Percentiles rank a stretch among this genome's conserved stretches.
phyloP scores from a whole-genome alignment of 2,113 vertebrate genomes.

The Ophthalmolycus amberensis region DNA sequence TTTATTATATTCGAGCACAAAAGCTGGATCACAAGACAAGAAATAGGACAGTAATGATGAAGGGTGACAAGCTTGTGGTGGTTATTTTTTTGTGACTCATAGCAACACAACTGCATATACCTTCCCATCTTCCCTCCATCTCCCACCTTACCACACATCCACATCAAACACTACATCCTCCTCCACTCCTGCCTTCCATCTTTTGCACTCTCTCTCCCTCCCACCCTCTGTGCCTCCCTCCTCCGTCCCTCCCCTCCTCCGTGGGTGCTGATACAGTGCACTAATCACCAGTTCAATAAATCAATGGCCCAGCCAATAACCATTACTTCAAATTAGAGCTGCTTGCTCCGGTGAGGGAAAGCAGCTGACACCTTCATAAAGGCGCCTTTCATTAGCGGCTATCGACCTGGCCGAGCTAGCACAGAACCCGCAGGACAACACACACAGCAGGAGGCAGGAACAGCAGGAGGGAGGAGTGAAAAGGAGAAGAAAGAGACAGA shows the following conservation, averaged over 20 bases:
- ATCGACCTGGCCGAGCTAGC: slow-evolving; percentile 61
- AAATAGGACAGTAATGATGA: not conserved
- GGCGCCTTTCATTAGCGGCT: slow-evolving; percentile 67
- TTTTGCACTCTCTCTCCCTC: not conserved
- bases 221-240: not conserved
- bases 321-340: slow-evolving; percentile 73
- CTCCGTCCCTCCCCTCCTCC: not conserved
- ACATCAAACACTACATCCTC: slow-evolving; percentile 15
- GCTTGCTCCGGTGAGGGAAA: slow-evolving; percentile 56
- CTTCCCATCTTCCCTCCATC: not conserved
- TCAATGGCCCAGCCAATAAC: slow-evolving; percentile 68
- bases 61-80: slow-evolving; percentile 30
- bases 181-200: slow-evolving; percentile 1
- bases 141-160: not conserved
- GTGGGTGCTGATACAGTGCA: slow-evolving; percentile 55
- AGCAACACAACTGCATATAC: slow-evolving; percentile 26
- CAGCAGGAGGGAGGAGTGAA: slow-evolving; percentile 15
- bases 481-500: slow-evolving; percentile 29
- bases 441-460: slow-evolving; percentile 9
- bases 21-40: not conserved
- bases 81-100: slow-evolving; percentile 1
- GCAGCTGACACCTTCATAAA: slow-evolving; percentile 78
- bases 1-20: not conserved
- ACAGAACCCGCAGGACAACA: slow-evolving; percentile 48
- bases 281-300: slow-evolving; percentile 72